phyloP scores from a whole-genome alignment of 2,113 vertebrate genomes.

The Prochilodus magdalenae region DNA sequence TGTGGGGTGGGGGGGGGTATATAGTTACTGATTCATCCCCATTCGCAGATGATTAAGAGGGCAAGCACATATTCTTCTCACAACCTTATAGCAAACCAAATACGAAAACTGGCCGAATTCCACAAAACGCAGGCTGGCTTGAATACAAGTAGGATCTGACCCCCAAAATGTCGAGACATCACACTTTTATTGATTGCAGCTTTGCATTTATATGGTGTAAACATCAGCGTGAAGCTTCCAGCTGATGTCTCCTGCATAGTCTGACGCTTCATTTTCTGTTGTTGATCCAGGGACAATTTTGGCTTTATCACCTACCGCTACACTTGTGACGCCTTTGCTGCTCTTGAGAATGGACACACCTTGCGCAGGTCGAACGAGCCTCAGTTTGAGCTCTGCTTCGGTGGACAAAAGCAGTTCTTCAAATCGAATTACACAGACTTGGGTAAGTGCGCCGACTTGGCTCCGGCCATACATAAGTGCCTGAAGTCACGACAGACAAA shows the following conservation, averaged over 20 bases:
- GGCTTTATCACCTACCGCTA: conserved; percentile 99
- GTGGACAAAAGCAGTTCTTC: conserved; percentile 94
- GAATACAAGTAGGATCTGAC: conserved; percentile 39
- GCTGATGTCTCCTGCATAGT: not conserved
- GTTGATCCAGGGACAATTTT: conserved; percentile 90
- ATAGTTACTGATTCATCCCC: conserved; percentile 34
- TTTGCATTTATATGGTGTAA: conserved; percentile 72
- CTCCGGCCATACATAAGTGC: conserved; percentile 2
- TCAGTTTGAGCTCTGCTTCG: conserved; percentile 97
- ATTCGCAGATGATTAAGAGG: conserved; percentile 41
- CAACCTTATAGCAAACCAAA: not conserved
- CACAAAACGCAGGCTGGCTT: conserved; percentile 7
- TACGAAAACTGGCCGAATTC: conserved; percentile 7
- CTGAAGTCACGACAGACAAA: conserved; percentile 23
- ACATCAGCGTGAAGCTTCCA: conserved; percentile 55
- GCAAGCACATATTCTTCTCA: conserved; percentile 29
- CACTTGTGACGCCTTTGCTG: conserved; percentile 97
- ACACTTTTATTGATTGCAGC: conserved; percentile 68
- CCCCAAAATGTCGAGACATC: conserved; percentile 57
- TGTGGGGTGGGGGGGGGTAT: no score
- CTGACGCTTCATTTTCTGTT: conserved; percentile 71
- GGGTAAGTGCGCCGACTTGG: conserved; percentile 80
- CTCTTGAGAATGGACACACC: conserved; percentile 97
- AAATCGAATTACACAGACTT: conserved; percentile 99
- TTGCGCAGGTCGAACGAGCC: conserved; percentile 91